Evolutionary conservation across 2,797 vertebrate species (phyloP), one percentile per base, ranked within the genome.

Genomic region (Sylvilagus floridanus): DNA sequence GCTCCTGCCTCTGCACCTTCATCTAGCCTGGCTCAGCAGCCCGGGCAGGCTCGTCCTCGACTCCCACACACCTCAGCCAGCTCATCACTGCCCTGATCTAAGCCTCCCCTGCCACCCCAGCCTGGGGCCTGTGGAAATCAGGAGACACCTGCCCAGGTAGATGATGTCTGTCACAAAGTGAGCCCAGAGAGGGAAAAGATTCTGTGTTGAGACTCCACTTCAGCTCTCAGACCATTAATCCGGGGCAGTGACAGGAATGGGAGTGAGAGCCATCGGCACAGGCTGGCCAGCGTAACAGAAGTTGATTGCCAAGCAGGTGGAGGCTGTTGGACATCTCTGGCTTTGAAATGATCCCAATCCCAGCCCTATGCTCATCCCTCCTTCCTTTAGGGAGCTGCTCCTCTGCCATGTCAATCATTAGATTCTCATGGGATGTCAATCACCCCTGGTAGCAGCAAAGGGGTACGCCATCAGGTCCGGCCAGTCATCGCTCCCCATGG

Each of bases 1-100:
- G 96, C 95, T 60, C 47, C 91, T 94, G 73, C 89, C 85, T 91
- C 77, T 17, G 60, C 62, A 4, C 94, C 93, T 96, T 97, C 89
- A 90, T 90, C 84, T 91, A 7, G 0, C 66, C 72, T 35, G 16
- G 85, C 88, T 95, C 88, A 22, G 84, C 90, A 88, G 86, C 83
- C 60, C 0, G 19, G 52, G 63, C 57, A 87, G 76, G 30, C 62
- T 87, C 89, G 78, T 65, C 77, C 32, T 83, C 60, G 14, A 35
- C 86, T 88, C 94, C 95, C 88, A 85, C 92, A 82, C 12, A 73
- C 54, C 63, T 37, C 82, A 92, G 32, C 81, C 93, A 84, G 8
- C 52, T 72, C 89, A n/a, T 79, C 72, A 66, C 37, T 4, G 14
- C 19, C 84, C 95, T 97, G 94, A 96, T 95, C 92, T 94, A 60